Evolutionary conservation across 2,797 vertebrate genomes (phyloP), one percentile per base, ranked within the genome.

Genomic region (Sorex maritimensis): DNA sequence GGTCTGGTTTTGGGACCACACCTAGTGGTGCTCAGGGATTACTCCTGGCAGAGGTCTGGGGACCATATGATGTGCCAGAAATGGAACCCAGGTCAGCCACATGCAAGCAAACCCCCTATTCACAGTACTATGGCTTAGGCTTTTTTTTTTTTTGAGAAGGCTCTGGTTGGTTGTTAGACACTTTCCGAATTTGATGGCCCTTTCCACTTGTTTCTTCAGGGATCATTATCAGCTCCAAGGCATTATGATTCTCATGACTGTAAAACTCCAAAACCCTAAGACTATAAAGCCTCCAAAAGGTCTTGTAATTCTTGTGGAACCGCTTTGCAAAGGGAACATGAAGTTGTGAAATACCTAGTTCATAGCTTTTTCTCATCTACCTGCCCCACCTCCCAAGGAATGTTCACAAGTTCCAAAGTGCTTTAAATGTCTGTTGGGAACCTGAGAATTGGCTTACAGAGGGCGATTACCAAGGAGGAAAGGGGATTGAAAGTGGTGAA

Each of bases 141-240:
- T 44, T 44, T 44, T 44, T 44, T 44, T 55, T 13, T 55, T 65
- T 88, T 88, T 38, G 72, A 83, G 79, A 83, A 68, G 55, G 23
- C 46, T 49, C 9, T 44, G 7, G 41, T 44, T 73, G 41, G 52
- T 86, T 49, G 12, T 84, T 84, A 38, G 28, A 67, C 17, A 84
- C 4, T 44, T 77, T 11, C 89, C 89, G n/a, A 13, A 8, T 82
- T 88, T 80, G 26, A 24, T 86, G 23, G 75, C 87, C 86, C 21
- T 63, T 71, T 78, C 17, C n/a, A 82, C 38, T 92, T 89, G 23
- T 93, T 94, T 94, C 74, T 95, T 96, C 80, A 90, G 10, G 67
- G 71, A 23, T 82, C 38, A 24, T 86, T 90, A 84, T 4, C 68
- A 90, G 2, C 23, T 6, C 67, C 34, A 83, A 78, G 30, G 74